phyloP scores from a whole-genome alignment of 2,888 invertebrate genomes.

The Corbicula japonica region DNA sequence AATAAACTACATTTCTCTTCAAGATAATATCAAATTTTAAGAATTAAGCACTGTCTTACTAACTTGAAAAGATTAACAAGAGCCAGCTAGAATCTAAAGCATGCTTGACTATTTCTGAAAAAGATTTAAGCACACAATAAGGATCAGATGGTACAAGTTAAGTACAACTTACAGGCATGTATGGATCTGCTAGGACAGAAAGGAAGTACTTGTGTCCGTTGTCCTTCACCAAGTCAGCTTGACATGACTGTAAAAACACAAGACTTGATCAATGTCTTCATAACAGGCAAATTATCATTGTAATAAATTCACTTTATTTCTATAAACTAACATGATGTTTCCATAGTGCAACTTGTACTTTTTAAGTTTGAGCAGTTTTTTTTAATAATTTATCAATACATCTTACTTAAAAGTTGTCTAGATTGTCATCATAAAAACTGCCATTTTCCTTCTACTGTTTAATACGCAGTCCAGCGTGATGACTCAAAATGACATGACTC shows the following conservation, averaged over 20 bases:
- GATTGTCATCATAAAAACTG: no score
- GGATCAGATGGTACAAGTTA: background rate
- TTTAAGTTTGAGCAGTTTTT: no score
- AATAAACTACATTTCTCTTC: no score
- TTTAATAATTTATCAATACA: no score
- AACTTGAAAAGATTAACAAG: background rate
- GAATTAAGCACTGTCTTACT: no score
- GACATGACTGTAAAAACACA: slow-evolving; percentile 91
- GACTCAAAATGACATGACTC: no score
- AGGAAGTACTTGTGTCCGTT: slow-evolving; percentile 98
- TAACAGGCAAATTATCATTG: background rate
- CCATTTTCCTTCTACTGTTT: no score
- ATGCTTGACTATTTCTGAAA: background rate
- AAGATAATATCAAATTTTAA: no score
- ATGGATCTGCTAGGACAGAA: slow-evolving; percentile 94
- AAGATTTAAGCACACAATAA: background rate
- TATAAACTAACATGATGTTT: background rate
- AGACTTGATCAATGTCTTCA: background rate
- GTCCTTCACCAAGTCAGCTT: slow-evolving; percentile 97
- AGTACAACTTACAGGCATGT: slow-evolving; percentile 91
- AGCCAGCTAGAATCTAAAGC: background rate
- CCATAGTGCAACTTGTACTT: no score
- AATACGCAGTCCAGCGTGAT: no score
- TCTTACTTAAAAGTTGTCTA: no score
- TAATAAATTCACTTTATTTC: background rate